phyloP scores from a whole-genome alignment of 2,113 vertebrate genomes.

The Eptesicus fuscus region DNA sequence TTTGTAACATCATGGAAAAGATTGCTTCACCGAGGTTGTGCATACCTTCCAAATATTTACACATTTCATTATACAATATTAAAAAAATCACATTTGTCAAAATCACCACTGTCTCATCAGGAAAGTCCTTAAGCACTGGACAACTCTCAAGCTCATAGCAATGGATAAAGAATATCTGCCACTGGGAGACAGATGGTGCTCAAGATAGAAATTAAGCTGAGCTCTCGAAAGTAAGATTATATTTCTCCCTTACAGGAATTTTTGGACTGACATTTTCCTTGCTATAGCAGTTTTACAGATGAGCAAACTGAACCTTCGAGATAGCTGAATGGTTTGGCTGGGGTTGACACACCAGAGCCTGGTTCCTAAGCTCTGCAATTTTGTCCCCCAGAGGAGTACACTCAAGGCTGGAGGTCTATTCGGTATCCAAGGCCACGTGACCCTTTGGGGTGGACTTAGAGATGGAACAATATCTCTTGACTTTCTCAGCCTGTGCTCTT shows the following conservation, averaged over 20 bases:
- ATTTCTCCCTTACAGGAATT: not conserved
- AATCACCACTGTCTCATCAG: not conserved
- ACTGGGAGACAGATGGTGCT: not conserved
- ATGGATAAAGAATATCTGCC: not conserved
- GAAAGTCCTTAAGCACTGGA: not conserved
- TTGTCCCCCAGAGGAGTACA: not conserved
- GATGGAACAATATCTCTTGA: not conserved
- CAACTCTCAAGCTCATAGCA: not conserved
- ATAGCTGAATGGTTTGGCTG: not conserved
- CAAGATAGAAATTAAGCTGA: not conserved
- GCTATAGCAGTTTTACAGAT: not conserved
- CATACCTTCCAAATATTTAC: not conserved
- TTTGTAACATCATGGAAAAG: not conserved
- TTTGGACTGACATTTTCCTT: not conserved
- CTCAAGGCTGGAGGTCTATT: not conserved
- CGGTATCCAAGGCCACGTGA: not conserved
- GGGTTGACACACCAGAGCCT: not conserved
- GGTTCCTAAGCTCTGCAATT: not conserved
- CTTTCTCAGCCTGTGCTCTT: not conserved
- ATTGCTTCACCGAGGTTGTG: not conserved
- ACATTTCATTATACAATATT: not conserved
- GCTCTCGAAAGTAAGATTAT: not conserved
- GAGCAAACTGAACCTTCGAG: not conserved
- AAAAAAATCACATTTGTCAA: not conserved
- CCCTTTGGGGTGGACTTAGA: not conserved